Evolutionary conservation across 2,797 vertebrate species (phyloP).

Genomic region (Siniperca obscura): DNA sequence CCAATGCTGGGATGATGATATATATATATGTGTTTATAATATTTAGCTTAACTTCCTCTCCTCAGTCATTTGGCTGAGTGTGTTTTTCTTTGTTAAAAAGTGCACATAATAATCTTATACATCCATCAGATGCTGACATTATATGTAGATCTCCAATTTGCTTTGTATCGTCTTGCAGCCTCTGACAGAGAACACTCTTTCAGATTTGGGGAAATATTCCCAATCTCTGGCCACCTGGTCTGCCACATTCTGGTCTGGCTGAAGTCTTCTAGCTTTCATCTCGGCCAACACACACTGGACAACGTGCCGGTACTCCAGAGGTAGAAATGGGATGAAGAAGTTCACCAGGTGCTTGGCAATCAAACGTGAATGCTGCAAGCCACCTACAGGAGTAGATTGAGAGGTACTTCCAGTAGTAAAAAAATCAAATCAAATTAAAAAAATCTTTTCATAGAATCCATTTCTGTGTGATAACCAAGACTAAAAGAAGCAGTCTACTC

Average conservation of each 20-base stretch:
- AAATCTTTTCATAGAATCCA: neutral
- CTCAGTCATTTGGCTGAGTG: neutral
- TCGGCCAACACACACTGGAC: slow-evolving; percentile 88
- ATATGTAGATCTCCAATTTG: slow-evolving; percentile 86
- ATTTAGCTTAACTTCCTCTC: neutral
- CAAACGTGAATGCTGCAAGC: slow-evolving; percentile 90
- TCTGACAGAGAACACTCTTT: slow-evolving; percentile 88
- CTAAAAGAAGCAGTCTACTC: slow-evolving; percentile 63
- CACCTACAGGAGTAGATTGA: slow-evolving; percentile 79
- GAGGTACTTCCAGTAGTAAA: neutral
- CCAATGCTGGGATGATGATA: neutral
- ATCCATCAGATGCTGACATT: slow-evolving; percentile 16
- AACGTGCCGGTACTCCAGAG: slow-evolving; percentile 90
- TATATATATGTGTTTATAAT: no score
- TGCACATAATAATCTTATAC: neutral
- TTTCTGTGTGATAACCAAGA: no score
- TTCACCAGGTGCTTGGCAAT: slow-evolving; percentile 92
- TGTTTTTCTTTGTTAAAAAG: neutral
- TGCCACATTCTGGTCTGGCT: slow-evolving; percentile 70
- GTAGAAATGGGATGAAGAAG: slow-evolving; percentile 93
- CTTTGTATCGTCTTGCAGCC: slow-evolving; percentile 92
- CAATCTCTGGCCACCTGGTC: slow-evolving; percentile 85
- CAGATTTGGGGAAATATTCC: slow-evolving; percentile 88
- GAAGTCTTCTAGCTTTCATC: slow-evolving; percentile 75
- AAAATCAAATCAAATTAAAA: neutral